These are phyloP conservation scores for Sarcoramphus papa DNA, from an alignment of 2,797 vertebrate genomes.

Conservation along the genomic window DNA sequence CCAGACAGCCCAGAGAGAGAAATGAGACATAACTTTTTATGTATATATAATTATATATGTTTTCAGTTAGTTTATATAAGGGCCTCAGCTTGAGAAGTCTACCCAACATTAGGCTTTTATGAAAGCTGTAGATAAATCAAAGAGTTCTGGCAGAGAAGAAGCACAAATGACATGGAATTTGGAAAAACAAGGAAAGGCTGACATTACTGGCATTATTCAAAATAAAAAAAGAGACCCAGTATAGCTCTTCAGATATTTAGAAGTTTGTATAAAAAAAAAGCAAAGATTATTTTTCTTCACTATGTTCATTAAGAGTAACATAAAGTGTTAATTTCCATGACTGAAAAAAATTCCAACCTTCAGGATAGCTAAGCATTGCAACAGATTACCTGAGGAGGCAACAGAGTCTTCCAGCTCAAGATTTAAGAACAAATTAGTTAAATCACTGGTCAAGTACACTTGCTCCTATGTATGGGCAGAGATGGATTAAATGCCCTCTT, in stretches of 20 bases:
- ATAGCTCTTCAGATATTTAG: neutral
- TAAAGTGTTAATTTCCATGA: neutral
- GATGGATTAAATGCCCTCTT: neutral
- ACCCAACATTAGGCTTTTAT: neutral
- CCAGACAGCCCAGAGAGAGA: neutral
- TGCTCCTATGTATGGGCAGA: neutral
- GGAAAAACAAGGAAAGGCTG: neutral
- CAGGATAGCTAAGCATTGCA: neutral
- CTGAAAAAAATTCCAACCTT: neutral
- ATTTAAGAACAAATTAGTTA: neutral
- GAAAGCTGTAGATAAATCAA: neutral
- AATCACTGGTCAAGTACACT: neutral
- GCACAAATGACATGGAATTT: neutral
- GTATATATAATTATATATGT: neutral
- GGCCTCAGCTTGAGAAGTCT: neutral
- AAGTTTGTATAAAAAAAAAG: neutral
- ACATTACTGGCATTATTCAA: neutral
- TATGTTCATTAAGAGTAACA: neutral
- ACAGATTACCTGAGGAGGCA: neutral
- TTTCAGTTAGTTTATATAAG: neutral
- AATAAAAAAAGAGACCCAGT: neutral
- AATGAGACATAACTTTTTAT: neutral
- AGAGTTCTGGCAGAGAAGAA: neutral
- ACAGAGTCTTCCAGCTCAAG: neutral
- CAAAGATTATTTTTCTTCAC: neutral